These are phyloP conservation scores for Pipistrellus kuhlii DNA, from an alignment of 2,797 vertebrate species.

Conservation along the genomic window DNA sequence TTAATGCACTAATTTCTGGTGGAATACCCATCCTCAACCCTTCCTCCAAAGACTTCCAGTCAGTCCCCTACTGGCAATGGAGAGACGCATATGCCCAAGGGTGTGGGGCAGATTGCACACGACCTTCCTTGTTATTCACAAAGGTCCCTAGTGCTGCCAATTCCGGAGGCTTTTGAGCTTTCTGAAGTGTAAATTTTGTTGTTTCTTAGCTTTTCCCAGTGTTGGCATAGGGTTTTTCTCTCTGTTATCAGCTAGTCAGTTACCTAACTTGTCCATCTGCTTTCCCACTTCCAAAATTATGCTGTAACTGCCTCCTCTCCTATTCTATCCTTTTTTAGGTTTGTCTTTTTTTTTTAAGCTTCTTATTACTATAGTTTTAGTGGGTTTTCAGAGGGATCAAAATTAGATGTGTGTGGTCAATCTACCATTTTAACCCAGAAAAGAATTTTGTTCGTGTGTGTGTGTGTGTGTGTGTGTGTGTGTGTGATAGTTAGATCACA, in stretches of 20 bases:
- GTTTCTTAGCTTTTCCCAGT: slow-evolving; percentile 11
- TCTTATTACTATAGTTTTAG: slow-evolving; percentile 46
- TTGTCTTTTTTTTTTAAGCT: slow-evolving; percentile 30
- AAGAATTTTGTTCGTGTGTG: background rate
- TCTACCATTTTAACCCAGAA: background rate
- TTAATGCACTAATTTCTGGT: background rate
- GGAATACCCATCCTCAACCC: background rate
- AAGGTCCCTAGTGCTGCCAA: background rate
- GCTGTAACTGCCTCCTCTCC: slow-evolving; percentile 35
- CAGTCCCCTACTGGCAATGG: background rate
- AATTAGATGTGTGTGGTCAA: slow-evolving; percentile 14
- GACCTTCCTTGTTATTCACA: background rate
- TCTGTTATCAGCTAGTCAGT: slow-evolving; percentile 30
- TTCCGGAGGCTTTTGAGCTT: slow-evolving; percentile 20
- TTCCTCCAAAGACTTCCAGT: background rate
- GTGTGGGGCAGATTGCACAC: background rate
- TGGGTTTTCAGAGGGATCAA: slow-evolving; percentile 23
- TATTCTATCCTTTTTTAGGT: slow-evolving; percentile 10
- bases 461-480: background rate
- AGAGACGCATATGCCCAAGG: background rate
- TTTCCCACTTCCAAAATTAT: slow-evolving; percentile 48
- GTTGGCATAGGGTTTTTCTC: slow-evolving; percentile 27
- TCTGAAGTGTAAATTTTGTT: slow-evolving; percentile 45
- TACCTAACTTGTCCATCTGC: slow-evolving; percentile 58
- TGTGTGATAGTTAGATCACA: background rate